These are phyloP conservation scores for Antheraea pernyi DNA, from an alignment of 1,140 invertebrate species.

Conservation along the genomic window DNA sequence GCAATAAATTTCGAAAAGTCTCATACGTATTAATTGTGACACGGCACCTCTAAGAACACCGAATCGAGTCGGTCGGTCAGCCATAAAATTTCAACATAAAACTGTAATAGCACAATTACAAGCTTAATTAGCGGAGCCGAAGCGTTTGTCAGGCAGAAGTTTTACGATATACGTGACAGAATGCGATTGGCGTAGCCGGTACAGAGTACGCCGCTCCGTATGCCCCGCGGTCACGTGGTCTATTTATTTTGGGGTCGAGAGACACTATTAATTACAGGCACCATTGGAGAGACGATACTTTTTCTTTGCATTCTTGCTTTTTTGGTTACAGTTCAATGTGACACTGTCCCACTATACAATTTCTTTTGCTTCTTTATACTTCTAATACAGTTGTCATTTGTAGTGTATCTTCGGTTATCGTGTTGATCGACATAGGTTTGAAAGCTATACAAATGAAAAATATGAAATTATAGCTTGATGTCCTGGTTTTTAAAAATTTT, in stretches of 20 bases:
- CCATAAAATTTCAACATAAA: slow-evolving; percentile 65
- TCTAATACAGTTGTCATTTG: too few species aligned
- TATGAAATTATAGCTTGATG: too few species aligned
- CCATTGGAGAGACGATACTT: background rate
- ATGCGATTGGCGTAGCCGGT: slow-evolving; percentile 25
- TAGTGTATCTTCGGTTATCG: too few species aligned
- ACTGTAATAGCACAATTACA: slow-evolving; percentile 58
- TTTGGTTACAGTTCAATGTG: background rate
- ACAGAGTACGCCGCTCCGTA: background rate
- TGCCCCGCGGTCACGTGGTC: slow-evolving; percentile 10
- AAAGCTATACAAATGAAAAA: too few species aligned
- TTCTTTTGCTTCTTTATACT: background rate
- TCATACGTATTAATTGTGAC: background rate
- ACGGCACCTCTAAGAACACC: background rate
- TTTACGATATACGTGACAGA: slow-evolving; percentile 57
- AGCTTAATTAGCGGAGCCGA: slow-evolving; percentile 58
- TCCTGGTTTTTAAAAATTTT: too few species aligned
- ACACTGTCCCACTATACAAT: background rate
- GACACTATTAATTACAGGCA: slow-evolving; percentile 1
- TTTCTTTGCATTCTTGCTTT: background rate
- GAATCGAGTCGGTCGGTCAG: slow-evolving; percentile 29
- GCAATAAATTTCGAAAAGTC: background rate
- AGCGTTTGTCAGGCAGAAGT: slow-evolving; percentile 50
- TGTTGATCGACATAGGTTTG: too few species aligned
- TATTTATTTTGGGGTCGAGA: slow-evolving; percentile 26